A percentile compares a stretch with the other conserved stretches of the same genome.
phyloP scores from a whole-genome alignment of 2,113 vertebrate species.

The Amblyopsis rosae region DNA sequence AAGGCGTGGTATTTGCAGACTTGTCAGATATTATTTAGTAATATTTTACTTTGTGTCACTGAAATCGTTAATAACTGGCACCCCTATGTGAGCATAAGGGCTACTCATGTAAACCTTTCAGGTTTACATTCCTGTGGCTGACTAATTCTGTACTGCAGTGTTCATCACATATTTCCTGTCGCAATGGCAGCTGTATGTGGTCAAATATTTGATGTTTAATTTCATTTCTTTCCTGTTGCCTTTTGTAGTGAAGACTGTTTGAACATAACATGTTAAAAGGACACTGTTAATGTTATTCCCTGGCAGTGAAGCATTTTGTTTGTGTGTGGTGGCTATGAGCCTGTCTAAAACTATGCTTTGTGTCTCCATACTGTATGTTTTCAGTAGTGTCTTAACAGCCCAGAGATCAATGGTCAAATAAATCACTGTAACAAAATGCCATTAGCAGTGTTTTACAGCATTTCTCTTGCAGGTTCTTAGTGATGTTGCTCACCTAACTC shows the following conservation, averaged over 20 bases:
- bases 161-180: conserved; percentile 9
- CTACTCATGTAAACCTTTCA: conserved; percentile 41
- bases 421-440: no score
- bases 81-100: conserved; percentile 42
- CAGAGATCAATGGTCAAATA: no score
- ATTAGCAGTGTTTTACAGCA: background rate
- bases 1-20: conserved; percentile 25
- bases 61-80: conserved; percentile 57
- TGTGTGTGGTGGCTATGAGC: background rate
- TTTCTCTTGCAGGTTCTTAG: background rate
- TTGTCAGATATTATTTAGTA: background rate
- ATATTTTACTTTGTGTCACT: conserved; percentile 4
- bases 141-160: conserved; percentile 26
- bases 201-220: background rate
- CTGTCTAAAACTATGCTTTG: background rate
- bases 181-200: background rate
- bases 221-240: no score
- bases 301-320: background rate
- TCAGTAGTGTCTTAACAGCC: background rate
- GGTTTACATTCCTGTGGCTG: conserved; percentile 39
- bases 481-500: background rate
- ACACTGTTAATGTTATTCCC: no score
- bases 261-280: no score
- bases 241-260: background rate
- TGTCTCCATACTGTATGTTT: background rate